These are phyloP conservation scores for Oceanites oceanicus DNA, from an alignment of 2,113 vertebrate species.

Conservation along the genomic window DNA sequence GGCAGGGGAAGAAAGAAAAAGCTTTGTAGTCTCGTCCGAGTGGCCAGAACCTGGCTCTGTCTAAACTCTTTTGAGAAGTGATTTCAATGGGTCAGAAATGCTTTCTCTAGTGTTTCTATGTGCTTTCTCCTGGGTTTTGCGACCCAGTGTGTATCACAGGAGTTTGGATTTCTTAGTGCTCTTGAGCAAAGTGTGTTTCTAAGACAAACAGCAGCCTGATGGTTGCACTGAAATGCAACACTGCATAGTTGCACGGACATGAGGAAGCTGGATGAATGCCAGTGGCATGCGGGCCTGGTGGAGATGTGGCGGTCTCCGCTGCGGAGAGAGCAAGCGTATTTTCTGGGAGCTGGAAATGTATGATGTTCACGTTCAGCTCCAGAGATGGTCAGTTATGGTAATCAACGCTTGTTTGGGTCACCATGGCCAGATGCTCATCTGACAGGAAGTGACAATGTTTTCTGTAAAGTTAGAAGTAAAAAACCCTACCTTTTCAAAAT, in stretches of 20 bases:
- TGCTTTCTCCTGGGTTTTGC: neutral
- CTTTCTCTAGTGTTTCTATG: neutral
- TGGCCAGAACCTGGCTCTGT: neutral
- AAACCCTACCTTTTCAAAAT: neutral
- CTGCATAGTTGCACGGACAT: neutral
- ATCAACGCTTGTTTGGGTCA: neutral
- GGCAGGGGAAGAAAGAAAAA: neutral
- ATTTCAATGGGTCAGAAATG: neutral
- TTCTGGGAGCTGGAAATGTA: neutral
- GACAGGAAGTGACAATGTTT: neutral
- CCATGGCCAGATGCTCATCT: neutral
- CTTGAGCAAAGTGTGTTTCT: neutral
- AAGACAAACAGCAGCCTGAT: neutral
- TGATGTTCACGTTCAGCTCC: neutral
- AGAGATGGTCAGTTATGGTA: neutral
- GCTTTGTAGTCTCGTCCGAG: neutral
- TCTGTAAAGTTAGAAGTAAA: neutral
- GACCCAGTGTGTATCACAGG: neutral
- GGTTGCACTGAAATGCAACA: neutral
- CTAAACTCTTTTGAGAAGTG: neutral
- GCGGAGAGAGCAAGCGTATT: neutral
- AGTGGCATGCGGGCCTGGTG: neutral
- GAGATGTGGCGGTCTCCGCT: neutral
- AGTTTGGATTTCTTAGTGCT: slow-evolving; percentile 1
- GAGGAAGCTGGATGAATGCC: neutral